phyloP scores from a whole-genome alignment of 2,888 invertebrate species.

The Toxonevra muliebris region DNA sequence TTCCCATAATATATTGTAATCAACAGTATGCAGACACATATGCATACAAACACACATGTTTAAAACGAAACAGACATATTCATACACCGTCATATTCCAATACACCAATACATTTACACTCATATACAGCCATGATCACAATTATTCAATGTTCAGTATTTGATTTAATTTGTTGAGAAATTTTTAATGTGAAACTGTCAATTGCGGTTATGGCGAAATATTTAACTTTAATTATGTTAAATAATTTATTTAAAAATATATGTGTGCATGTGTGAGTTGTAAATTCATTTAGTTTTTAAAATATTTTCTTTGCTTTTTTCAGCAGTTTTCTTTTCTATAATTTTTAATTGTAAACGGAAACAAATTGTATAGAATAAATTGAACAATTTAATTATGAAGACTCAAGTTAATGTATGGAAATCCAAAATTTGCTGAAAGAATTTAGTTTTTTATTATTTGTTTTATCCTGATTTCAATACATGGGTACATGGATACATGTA shows the following conservation, averaged over 20 bases:
- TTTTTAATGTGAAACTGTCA: conserved; percentile 5
- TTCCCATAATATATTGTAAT: not conserved
- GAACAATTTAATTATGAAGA: too few species aligned
- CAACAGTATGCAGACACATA: not conserved
- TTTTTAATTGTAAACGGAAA: too few species aligned
- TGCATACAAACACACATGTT: not conserved
- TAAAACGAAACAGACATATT: not conserved
- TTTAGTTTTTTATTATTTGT: too few species aligned
- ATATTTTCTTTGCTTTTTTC: too few species aligned
- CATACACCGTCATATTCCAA: too few species aligned
- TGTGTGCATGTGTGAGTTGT: not conserved
- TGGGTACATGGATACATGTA: too few species aligned
- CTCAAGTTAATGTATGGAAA: too few species aligned
- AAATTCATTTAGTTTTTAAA: conserved; percentile 20
- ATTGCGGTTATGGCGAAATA: conserved; percentile 18
- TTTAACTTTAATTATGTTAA: conserved; percentile 22
- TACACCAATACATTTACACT: not conserved
- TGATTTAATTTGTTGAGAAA: conserved; percentile 19
- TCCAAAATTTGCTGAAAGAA: too few species aligned
- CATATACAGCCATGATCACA: not conserved
- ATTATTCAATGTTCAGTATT: not conserved
- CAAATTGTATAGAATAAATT: too few species aligned
- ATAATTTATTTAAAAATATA: conserved; percentile 19
- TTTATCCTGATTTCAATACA: too few species aligned
- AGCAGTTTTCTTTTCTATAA: too few species aligned